Evolutionary conservation across 2,797 vertebrate species (phyloP), one percentile per base, ranked within the genome.

Genomic region (Lacerta agilis): DNA sequence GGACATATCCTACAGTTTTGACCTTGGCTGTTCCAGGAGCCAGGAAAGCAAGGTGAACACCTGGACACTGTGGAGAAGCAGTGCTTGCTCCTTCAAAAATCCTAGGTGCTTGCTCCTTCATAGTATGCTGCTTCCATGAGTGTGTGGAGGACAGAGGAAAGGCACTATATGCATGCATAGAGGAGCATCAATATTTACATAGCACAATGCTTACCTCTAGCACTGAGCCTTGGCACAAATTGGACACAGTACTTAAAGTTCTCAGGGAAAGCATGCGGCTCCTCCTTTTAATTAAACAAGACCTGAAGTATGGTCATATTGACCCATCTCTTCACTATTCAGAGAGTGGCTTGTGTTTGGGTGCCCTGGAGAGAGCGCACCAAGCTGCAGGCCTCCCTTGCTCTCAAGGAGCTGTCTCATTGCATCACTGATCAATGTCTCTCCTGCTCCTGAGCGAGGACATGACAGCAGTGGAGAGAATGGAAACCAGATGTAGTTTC

Each of bases 401-500:
- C 15, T 94, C 92, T 96, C 0, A 0, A 4, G 0, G 86, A 94
- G 88, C 93, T 92, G 88, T 92, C 90, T 95, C 86, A 36, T 90
- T 95, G 94, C 94, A 94, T 95, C 92, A 89, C 82, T 95, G 95
- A 97, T 97, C 95, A 95, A 91, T 93, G 94, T 94, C 91, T 94
- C 92, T 86, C 91, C 95, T 90, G 92, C 88, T 92, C 95, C 93
- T 94, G 87, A 95, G 86, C 85, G 88, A 91, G 92, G 93, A 93
- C 89, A 85, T 95, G 95, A 96, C 0, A 0, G 94, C 95, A 93
- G 94, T 89, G 78, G 90, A 95, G 92, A 92, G 93, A 95, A 95
- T 88, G 92, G 94, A 97, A 96, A 96, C 94, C 88, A 94, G 92
- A 93, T 91, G 88, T 88, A 91, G 97, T 97, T 97, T 96, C 97